Percentiles rank a stretch among this genome's conserved stretches.
Evolutionary conservation across 2,113 vertebrate genomes (phyloP).

Genomic region (Cyanoderma ruficeps): DNA sequence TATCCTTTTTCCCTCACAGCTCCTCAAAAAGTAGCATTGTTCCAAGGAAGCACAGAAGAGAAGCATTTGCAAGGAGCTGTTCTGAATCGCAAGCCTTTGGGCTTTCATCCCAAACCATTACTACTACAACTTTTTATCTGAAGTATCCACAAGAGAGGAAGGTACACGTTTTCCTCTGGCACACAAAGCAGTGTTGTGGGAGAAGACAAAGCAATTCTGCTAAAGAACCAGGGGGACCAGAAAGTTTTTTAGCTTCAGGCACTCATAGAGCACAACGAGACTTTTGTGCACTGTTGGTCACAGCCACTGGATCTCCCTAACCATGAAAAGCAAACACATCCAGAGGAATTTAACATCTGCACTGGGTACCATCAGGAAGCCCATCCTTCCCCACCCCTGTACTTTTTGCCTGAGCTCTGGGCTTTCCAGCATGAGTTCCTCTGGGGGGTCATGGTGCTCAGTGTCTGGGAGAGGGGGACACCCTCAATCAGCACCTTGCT

Average conservation of each 20-base stretch:
- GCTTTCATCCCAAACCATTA: neutral
- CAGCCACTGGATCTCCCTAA: neutral
- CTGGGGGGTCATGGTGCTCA: neutral
- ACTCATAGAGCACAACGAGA: fast-evolving
- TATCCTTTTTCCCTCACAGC: neutral
- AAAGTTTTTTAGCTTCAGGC: neutral
- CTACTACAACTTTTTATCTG: neutral
- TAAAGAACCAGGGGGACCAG: neutral
- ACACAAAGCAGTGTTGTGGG: neutral
- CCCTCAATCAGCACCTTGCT: neutral
- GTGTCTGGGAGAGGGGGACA: neutral
- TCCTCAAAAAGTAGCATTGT: neutral
- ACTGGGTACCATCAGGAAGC: neutral
- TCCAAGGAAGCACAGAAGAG: neutral
- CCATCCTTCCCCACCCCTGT: neutral
- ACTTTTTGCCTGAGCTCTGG: neutral
- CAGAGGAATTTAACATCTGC: neutral
- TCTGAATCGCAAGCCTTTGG: neutral
- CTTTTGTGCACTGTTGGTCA: neutral
- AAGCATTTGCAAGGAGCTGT: neutral
- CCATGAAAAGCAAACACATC: neutral
- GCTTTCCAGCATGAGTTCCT: neutral
- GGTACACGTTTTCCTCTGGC: neutral
- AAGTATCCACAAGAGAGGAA: neutral
- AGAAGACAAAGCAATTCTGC: neutral